phyloP scores from a whole-genome alignment of 2,888 invertebrate genomes.

The Imbricaverruca yamaguchii region DNA sequence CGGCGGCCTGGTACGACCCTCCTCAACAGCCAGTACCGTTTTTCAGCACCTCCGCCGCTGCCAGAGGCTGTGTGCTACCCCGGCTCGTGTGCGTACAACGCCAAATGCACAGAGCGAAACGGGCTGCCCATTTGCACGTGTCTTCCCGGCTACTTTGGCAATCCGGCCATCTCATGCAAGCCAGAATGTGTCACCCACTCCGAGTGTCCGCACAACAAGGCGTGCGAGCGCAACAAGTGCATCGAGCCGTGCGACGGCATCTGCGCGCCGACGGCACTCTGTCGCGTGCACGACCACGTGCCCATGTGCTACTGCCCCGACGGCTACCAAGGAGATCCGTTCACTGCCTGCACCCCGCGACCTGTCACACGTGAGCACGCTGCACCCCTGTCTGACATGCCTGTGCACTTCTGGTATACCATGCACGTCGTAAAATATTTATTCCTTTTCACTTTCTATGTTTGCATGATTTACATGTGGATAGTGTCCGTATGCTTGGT shows the following conservation, averaged over 20 bases:
- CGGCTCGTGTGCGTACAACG: slow-evolving; percentile 60
- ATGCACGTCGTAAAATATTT: too few species aligned
- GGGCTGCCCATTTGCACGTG: slow-evolving; percentile 64
- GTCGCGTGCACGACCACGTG: slow-evolving; percentile 60
- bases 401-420: neutral
- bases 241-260: slow-evolving; percentile 63
- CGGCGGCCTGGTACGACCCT: too few species aligned
- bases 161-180: slow-evolving; percentile 68
- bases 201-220: slow-evolving; percentile 66
- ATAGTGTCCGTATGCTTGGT: too few species aligned
- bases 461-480: too few species aligned
- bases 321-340: slow-evolving; percentile 68
- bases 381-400: neutral
- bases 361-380: slow-evolving; percentile 19
- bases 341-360: slow-evolving; percentile 52
- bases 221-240: slow-evolving; percentile 63
- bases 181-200: slow-evolving; percentile 76
- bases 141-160: slow-evolving; percentile 63
- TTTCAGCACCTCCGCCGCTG: neutral
- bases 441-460: too few species aligned
- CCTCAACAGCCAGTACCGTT: neutral
- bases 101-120: slow-evolving; percentile 71
- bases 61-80: slow-evolving; percentile 27
- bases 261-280: slow-evolving; percentile 54
- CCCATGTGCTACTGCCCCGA: slow-evolving; percentile 64